phyloP scores from a whole-genome alignment of 2,113 vertebrate genomes.

The Triplophysa tibetana region DNA sequence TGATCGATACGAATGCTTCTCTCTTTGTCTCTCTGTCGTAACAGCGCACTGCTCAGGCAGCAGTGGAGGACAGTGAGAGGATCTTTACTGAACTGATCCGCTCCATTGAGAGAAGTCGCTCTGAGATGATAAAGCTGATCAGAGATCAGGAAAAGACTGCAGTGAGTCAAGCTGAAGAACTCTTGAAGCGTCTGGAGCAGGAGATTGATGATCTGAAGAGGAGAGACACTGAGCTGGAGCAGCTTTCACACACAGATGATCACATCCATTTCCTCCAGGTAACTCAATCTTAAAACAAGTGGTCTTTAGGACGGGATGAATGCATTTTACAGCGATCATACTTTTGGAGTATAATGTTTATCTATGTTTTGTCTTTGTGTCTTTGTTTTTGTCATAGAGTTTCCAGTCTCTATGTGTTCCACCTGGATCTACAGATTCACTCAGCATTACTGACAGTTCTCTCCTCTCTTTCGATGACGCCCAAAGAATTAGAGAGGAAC shows the following conservation, averaged over 20 bases:
- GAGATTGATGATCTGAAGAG: constrained; percentile 50
- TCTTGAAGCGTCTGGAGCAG: constrained; percentile 13
- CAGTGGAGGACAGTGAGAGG: constrained; percentile 47
- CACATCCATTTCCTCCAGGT: constrained; percentile 46
- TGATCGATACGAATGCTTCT: no score
- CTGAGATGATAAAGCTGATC: constrained; percentile 47
- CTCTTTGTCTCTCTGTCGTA: neutral
- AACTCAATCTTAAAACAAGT: neutral
- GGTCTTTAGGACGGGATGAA: no score
- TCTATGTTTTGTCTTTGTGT: no score
- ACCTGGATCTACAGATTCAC: no score
- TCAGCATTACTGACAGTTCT: no score
- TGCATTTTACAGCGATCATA: no score
- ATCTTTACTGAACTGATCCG: constrained; percentile 49
- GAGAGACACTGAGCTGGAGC: constrained; percentile 48
- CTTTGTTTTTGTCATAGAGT: no score
- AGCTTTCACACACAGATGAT: constrained; percentile 47
- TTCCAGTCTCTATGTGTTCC: no score
- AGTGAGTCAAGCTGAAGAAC: constrained; percentile 28
- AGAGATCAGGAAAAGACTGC: constrained; percentile 30
- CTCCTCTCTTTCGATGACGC: no score
- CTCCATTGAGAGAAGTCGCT: constrained; percentile 45
- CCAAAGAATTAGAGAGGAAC: no score
- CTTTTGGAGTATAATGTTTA: no score
- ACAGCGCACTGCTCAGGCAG: constrained; percentile 47